Evolutionary conservation across 2,797 vertebrate species (phyloP), one percentile per base, ranked within the genome.

Genomic region (Sebastes hubbsi): DNA sequence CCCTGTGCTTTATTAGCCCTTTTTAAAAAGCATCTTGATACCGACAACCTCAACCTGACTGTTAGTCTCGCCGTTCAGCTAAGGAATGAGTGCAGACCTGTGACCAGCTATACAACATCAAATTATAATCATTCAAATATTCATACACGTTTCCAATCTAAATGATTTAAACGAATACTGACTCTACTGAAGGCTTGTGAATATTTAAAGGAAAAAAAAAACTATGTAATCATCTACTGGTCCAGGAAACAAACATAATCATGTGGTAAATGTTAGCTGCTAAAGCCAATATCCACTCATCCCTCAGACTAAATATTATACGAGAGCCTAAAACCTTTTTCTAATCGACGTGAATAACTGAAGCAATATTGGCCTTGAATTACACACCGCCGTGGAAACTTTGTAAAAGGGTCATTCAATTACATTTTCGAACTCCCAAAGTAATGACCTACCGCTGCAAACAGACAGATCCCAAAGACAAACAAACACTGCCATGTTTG

Each of bases 401-500:
- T 91, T 86, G 22, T 18, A 16, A 62, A 88, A 83, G 42, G 88
- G 88, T 89, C 62, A 80, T 67, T 63, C 65, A n/a, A 68, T 38
- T 82, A 67, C 64, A 78, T 78, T 80, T 80, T 27, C 73, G 71
- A 81, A 77, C 73, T 87, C 59, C 68, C 16, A 72, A 82, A 72
- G 75, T 90, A 86, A 88, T 86, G 87, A 91, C 82, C 89, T 62
- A 25, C 14, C 61, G 67, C 55, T 30, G 84, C 89, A 92, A 94
- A 92, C 81, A 85, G 61, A 72, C 83, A 77, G 61, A 91, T 89
- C 88, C 82, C 72, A 76, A 34, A 59, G 63, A 85, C 90, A 91
- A 93, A 91, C 87, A 91, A 93, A 90, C 90, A 91, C 22, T 30
- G 66, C 29, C 10, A 5, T 90, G 91, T 93, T 93, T 95, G 79